Base-by-base conservation (phyloP, 1,140 invertebrate genomes). In the Spodoptera litura region DNA sequence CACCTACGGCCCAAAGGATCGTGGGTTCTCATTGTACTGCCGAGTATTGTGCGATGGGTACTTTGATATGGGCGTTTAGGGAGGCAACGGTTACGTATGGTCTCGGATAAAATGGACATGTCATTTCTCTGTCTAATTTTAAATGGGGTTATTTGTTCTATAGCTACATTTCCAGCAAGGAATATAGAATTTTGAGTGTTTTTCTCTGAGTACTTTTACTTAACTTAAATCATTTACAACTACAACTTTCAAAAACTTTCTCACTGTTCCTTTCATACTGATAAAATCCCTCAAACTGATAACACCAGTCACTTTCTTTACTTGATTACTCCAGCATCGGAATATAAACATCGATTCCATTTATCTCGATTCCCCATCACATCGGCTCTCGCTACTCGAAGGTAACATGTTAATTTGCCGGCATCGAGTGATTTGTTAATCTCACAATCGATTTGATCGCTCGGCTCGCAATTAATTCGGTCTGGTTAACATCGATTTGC, bases 1-100 rank as follows among this genome's bases (percentile, higher is more conserved):
- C 85, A 83, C 81, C 83, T 86, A 84, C 83, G 79, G 81, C 77
- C 80, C 82, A 86, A 90, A 90, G 83, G 83, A 72, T 83, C 78
- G 78, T 72, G 74, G 72, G 76, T 81, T 81, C 78, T 85, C 79
- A 84, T 86, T 83, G 79, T 85, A 71, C 20, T 72, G 51, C 62
- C 49, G 61, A 56, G 62, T 64, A 75, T 81, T 75, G 56, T 78
- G 64, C 70, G 79, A 75, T 79, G 38, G 61, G 78, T 79, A 66
- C 72, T 74, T 74, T 79, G 79, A 75, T 75, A 70, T 79, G 72
- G 66, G 53, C 72, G 59, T 62, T 79, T 74, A 68, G 55, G 71
- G 71, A 68, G 25, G 3, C 55, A 58, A n/a, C 55, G 44, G 44
- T 10, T 38, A 51, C 56, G 64, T 61, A 68, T 38, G 66, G 56